Evolutionary conservation across 2,113 vertebrate species (phyloP).

Genomic region (Ochotona princeps): DNA sequence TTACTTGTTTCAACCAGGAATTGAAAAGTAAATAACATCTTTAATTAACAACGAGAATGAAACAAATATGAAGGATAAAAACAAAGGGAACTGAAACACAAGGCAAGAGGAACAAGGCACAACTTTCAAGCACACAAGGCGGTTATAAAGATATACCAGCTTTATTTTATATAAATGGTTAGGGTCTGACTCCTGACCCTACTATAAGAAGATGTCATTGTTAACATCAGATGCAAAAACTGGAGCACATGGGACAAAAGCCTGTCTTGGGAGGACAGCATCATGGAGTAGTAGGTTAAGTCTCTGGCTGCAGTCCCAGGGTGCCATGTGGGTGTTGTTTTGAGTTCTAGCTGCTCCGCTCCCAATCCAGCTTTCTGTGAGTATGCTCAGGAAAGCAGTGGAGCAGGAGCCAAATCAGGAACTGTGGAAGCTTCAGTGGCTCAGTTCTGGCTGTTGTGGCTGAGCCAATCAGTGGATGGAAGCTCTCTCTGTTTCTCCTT

Average conservation of each 20-base stretch:
- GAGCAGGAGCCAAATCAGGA: too few relatives aligned
- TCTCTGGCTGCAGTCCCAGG: too few relatives aligned
- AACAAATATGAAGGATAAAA: background rate
- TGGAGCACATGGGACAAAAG: background rate
- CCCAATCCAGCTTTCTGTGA: too few relatives aligned
- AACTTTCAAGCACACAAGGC: constrained; percentile 8
- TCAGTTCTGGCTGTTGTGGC: too few relatives aligned
- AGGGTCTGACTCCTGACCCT: background rate
- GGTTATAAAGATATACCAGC: background rate
- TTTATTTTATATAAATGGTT: constrained; percentile 23
- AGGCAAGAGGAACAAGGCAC: constrained; percentile 10
- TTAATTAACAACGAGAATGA: background rate
- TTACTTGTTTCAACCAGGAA: background rate
- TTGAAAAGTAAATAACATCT: background rate
- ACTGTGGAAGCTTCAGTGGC: too few relatives aligned
- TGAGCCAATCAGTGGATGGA: too few relatives aligned
- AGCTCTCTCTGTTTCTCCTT: too few relatives aligned
- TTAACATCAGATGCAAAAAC: background rate
- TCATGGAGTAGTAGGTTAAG: too few relatives aligned
- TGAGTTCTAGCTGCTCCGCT: too few relatives aligned
- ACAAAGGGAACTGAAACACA: background rate
- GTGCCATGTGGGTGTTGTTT: too few relatives aligned
- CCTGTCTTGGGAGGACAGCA: background rate
- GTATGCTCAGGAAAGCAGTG: too few relatives aligned
- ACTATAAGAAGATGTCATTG: constrained; percentile 14